Percentiles rank a stretch among this genome's conserved stretches.
phyloP scores from a whole-genome alignment of 2,797 vertebrate genomes.

The Tolypeutes matacus region DNA sequence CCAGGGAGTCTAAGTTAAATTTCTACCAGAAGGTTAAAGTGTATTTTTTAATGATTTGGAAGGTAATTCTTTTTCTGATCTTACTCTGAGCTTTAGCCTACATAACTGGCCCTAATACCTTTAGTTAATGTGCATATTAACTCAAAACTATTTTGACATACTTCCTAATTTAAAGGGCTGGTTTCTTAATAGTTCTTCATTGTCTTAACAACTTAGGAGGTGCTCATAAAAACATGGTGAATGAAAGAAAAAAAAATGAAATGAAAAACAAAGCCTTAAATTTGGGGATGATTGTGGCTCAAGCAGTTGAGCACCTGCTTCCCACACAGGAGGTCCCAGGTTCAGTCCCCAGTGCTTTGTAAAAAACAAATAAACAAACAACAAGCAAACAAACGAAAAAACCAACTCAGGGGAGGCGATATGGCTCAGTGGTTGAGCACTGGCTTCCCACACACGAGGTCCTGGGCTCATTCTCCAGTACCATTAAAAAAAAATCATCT shows the following conservation, averaged over 20 bases:
- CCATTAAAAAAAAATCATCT: neutral
- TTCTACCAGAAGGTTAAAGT: neutral
- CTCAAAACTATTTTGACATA: slow-evolving; percentile 29
- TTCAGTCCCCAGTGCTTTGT: too few relatives aligned
- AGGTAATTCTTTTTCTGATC: slow-evolving; percentile 51
- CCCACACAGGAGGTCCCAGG: too few relatives aligned
- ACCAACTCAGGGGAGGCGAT: too few relatives aligned
- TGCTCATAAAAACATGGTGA: neutral
- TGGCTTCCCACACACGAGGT: too few relatives aligned
- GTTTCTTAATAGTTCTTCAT: neutral
- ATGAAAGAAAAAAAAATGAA: slow-evolving; percentile 43
- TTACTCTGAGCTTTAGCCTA: slow-evolving; percentile 11
- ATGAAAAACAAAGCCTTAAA: slow-evolving; percentile 14
- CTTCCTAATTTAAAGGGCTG: neutral
- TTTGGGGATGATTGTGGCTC: too few relatives aligned
- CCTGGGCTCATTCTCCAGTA: too few relatives aligned
- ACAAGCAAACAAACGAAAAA: too few relatives aligned
- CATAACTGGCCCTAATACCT: neutral
- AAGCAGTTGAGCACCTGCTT: too few relatives aligned
- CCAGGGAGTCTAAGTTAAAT: neutral
- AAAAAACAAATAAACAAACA: too few relatives aligned
- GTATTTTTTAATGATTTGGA: slow-evolving; percentile 41
- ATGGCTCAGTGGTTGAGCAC: too few relatives aligned
- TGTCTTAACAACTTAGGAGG: neutral
- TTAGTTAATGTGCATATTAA: neutral